Evolutionary conservation across 2,888 invertebrate genomes (phyloP).

Genomic region (Coelinius sp.): DNA sequence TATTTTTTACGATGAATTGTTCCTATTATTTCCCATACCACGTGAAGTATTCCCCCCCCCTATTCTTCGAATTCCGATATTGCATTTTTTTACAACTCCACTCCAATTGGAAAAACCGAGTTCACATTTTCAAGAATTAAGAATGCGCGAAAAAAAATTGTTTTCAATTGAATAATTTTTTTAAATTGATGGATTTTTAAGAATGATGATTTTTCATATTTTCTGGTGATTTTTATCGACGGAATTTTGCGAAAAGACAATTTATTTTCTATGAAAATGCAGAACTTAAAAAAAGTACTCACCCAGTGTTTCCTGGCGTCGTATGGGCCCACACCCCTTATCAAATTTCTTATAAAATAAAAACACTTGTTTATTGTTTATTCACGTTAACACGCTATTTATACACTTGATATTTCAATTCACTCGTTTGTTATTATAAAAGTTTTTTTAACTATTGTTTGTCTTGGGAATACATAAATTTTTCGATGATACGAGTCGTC

Average conservation of each 20-base stretch:
- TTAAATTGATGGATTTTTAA: too few relatives aligned
- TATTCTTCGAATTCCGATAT: neutral
- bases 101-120: neutral
- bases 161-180: neutral
- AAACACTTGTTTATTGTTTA: slow-evolving; percentile 4
- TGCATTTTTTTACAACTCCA: neutral
- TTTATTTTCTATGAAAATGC: neutral
- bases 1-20: neutral
- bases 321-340: slow-evolving; percentile 58
- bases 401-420: neutral
- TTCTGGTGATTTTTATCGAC: neutral
- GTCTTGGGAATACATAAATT: slow-evolving; percentile 41
- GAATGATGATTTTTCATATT: neutral
- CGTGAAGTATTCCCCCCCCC: slow-evolving; percentile 1
- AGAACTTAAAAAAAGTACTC: slow-evolving; percentile 44
- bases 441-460: slow-evolving; percentile 11
- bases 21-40: neutral
- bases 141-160: neutral
- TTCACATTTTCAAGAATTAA: neutral
- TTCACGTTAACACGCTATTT: neutral
- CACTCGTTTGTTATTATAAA: slow-evolving; percentile 26
- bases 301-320: slow-evolving; percentile 60
- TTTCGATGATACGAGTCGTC: slow-evolving; percentile 52
- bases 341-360: slow-evolving; percentile 23
- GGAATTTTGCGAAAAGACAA: neutral